Conservation (phyloP, 2,888 invertebrate genomes). For the Strigamia maritima region DNA sequence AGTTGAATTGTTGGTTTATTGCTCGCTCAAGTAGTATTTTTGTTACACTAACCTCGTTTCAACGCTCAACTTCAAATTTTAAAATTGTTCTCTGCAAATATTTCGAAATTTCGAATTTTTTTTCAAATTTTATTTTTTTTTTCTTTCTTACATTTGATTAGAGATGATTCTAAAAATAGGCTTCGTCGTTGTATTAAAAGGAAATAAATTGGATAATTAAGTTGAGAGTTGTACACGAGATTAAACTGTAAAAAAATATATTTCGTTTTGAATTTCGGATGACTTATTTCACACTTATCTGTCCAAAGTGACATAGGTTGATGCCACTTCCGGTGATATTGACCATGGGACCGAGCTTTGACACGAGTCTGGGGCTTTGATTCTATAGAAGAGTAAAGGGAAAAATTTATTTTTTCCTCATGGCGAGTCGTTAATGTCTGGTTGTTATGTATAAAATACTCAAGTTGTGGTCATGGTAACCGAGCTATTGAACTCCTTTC, state of each 20-base stretch:
- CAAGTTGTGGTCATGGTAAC: neutral
- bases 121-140: too few relatives aligned
- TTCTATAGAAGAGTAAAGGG: neutral
- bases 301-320: neutral
- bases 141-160: too few relatives aligned
- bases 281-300: neutral
- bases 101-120: too few relatives aligned
- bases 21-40: too few relatives aligned
- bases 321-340: conserved; percentile 1
- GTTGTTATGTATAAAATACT: neutral
- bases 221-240: neutral
- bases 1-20: neutral
- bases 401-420: neutral
- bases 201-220: neutral
- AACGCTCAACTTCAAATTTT: neutral
- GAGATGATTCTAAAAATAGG: neutral
- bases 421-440: neutral
- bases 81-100: too few relatives aligned
- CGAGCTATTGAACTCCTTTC: neutral
- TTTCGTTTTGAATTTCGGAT: neutral
- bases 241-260: neutral
- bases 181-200: neutral
- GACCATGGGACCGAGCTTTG: neutral
- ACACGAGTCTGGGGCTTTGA: neutral
- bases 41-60: neutral